Base-by-base conservation (phyloP, 2,888 invertebrate species). In the Drosophila pegasa region DNA sequence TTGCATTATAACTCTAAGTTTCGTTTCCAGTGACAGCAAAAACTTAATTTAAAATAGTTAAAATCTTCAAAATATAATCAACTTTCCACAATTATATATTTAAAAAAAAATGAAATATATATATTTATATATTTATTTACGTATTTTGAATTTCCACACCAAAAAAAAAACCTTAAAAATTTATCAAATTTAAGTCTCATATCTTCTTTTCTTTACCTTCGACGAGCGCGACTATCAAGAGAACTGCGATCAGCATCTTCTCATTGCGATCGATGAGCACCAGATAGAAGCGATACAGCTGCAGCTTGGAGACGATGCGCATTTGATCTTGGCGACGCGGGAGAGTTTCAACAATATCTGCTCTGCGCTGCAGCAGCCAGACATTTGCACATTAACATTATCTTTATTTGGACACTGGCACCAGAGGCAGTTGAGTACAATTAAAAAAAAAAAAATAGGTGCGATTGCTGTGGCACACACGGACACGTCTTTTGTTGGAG, bases 191-290 rank as follows among this genome's bases (percentile, higher is more conserved):
- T 22, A 10, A n/a, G n/a, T 33, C 37, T 38, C 1, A 0, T 6
- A 20, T 8, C 2, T n/a, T 27, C 10, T 9, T 1, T 10, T 5
- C n/a, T 40, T 80, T 91, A 91, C 91, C 91, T 91, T 87, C 80
- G 41, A 89, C 72, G 31, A 88, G 81, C 66, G 87, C 77, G 59
- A 90, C 78, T 48, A 90, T 72, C 75, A 89, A 63, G 37, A 91
- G 73, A 40, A 91, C 40, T 31, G 83, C 80, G 77, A 91, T 89
- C 80, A 89, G 76, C 90, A 91, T 91, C 84, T 88, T 91, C 27
- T 87, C 91, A 87, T 90, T 87, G 60, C 88, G 83, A 66, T 78
- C 79, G 66, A 78, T 72, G 43, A 78, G 65, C 47, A 80, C 74
- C 77, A 79, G 70, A 57, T 62, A 60, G 67, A 68, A 79, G 57